Evolutionary conservation across 2,888 invertebrate species (phyloP).

Genomic region (Lithophane leautieri): DNA sequence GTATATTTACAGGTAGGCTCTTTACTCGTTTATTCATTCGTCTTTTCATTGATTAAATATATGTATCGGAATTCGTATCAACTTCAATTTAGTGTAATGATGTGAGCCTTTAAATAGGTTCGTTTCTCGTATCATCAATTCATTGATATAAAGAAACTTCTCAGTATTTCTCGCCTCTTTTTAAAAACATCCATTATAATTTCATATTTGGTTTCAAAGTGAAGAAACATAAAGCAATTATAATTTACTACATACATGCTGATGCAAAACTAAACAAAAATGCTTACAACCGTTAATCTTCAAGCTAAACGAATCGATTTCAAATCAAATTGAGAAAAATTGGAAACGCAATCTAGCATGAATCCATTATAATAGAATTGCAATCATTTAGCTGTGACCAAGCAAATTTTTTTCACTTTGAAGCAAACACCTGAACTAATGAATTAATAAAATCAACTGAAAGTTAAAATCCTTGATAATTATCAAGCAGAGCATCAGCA

Average conservation of each 20-base stretch:
- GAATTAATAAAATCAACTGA: conserved; percentile 15
- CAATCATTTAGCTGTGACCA: conserved; percentile 49
- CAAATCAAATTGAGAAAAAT: conserved; percentile 63
- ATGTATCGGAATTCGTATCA: no score
- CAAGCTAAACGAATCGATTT: conserved; percentile 63
- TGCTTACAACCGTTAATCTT: conserved; percentile 55
- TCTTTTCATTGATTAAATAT: neutral
- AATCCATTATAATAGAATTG: conserved; percentile 59
- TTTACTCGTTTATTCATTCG: neutral
- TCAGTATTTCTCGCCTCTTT: neutral
- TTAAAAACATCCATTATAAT: conserved; percentile 14
- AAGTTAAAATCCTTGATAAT: conserved; percentile 25
- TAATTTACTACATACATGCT: conserved; percentile 52
- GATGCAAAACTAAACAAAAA: conserved; percentile 55
- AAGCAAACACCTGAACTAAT: conserved; percentile 25
- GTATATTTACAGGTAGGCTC: neutral
- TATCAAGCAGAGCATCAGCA: conserved; percentile 19
- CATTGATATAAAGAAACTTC: neutral
- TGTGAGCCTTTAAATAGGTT: neutral
- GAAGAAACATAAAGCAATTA: conserved; percentile 44
- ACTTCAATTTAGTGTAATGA: neutral
- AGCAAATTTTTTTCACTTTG: conserved; percentile 29
- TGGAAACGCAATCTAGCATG: conserved; percentile 60
- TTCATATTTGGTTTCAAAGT: neutral
- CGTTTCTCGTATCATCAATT: neutral